Evolutionary conservation across 1,140 invertebrate genomes (phyloP).

Genomic region (Drosophila chauvacae): DNA sequence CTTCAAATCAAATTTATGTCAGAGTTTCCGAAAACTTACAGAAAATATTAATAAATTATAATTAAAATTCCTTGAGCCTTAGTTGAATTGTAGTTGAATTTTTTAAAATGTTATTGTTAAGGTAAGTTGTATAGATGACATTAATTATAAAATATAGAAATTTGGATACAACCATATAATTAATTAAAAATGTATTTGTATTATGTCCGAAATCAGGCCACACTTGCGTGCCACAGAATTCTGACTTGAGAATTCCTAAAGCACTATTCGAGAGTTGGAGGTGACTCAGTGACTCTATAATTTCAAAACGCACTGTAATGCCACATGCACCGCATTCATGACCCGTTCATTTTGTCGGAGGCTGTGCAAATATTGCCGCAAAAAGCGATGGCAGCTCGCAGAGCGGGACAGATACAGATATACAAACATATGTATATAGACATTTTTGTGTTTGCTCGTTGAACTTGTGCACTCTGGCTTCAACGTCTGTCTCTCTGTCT

Average conservation of each 20-base stretch:
- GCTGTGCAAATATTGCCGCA: slow-evolving; percentile 58
- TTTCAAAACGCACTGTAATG: slow-evolving; percentile 28
- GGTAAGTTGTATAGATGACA: no score
- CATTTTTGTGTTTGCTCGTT: slow-evolving; percentile 53
- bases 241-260: background rate
- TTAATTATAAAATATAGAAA: no score
- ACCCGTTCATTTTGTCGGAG: slow-evolving; percentile 21
- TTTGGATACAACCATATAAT: no score
- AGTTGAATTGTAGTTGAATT: no score
- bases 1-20: no score
- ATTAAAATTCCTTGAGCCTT: no score
- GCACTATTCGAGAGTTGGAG: background rate
- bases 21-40: no score
- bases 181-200: no score
- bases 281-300: background rate
- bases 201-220: no score
- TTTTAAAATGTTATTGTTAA: no score
- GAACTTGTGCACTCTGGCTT: slow-evolving; percentile 51
- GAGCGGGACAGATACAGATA: slow-evolving; percentile 13
- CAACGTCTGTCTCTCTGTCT: slow-evolving; percentile 13
- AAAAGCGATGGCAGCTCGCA: slow-evolving; percentile 37
- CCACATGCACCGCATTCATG: slow-evolving; percentile 14
- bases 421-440: slow-evolving; percentile 30
- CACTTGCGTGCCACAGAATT: no score
- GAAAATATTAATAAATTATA: no score